Percentiles rank a stretch among this genome's conserved stretches.
Evolutionary conservation across 2,113 vertebrate genomes (phyloP).

Genomic region (Regulus satrapa): DNA sequence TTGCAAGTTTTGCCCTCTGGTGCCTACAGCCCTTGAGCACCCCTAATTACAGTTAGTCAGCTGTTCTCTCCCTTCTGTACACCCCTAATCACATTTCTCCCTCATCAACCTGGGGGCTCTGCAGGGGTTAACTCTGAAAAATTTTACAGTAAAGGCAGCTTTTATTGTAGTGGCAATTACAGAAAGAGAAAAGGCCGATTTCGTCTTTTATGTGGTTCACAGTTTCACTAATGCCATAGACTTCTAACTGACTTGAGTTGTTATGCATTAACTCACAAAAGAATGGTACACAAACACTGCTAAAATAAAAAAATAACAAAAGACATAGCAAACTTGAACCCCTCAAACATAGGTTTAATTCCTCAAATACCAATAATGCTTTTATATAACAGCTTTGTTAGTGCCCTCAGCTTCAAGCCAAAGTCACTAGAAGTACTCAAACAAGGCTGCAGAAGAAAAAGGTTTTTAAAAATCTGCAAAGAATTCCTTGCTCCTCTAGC

Average conservation of each 20-base stretch:
- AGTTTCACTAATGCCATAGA: constrained; percentile 36
- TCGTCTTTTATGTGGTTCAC: constrained; percentile 26
- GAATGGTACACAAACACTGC: neutral
- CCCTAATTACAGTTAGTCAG: neutral
- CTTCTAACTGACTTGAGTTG: neutral
- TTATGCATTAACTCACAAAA: constrained; percentile 2
- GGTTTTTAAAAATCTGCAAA: neutral
- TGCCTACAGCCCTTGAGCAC: neutral
- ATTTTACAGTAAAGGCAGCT: constrained; percentile 21
- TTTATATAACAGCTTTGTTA: neutral
- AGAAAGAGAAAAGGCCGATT: constrained; percentile 56
- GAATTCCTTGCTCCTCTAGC: neutral
- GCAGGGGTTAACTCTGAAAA: constrained; percentile 38
- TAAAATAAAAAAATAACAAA: constrained; percentile 11
- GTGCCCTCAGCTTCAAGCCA: neutral
- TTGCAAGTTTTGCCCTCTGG: neutral
- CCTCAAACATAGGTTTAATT: neutral
- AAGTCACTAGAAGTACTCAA: neutral
- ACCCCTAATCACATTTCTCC: constrained; percentile 7
- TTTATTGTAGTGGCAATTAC: constrained; percentile 48
- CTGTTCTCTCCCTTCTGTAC: neutral
- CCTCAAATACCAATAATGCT: neutral
- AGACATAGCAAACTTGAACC: neutral
- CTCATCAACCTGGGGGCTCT: neutral
- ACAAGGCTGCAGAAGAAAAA: neutral